Percentiles rank a stretch among this genome's conserved stretches.
Evolutionary conservation across 2,113 vertebrate species (phyloP).

Genomic region (Sapayoa aenigma): DNA sequence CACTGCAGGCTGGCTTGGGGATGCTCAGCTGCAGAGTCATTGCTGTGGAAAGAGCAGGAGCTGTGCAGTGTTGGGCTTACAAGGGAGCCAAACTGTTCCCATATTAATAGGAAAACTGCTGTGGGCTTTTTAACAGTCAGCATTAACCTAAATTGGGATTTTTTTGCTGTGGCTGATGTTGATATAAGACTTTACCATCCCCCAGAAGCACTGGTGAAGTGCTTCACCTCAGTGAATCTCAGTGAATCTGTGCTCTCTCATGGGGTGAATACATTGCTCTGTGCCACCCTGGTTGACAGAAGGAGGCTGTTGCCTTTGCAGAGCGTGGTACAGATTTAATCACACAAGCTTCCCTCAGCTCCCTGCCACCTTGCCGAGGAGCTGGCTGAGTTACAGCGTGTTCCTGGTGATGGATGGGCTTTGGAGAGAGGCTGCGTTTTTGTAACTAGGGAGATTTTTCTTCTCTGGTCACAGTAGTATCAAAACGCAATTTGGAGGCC

Average conservation of each 20-base stretch:
- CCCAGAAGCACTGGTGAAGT: not conserved
- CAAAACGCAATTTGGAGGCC: constrained; percentile 24
- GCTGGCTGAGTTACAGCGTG: not conserved
- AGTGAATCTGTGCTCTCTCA: not conserved
- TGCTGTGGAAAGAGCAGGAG: not conserved
- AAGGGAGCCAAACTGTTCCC: not conserved
- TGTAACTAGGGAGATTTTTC: constrained; percentile 12
- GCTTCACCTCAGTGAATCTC: no score
- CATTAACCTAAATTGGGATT: not conserved
- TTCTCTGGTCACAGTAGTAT: not conserved
- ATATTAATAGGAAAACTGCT: not conserved
- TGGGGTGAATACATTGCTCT: not conserved
- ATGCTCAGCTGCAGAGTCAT: not conserved
- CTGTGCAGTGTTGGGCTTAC: not conserved
- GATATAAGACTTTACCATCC: not conserved
- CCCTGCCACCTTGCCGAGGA: not conserved
- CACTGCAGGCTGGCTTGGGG: not conserved
- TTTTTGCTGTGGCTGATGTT: not conserved
- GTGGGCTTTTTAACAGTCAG: not conserved
- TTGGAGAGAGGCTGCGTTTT: not conserved
- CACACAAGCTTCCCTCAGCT: not conserved
- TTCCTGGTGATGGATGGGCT: constrained; percentile 38
- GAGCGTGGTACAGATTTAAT: not conserved
- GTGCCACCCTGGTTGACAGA: not conserved
- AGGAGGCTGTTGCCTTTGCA: not conserved